These are phyloP conservation scores for Podiceps cristatus DNA, from an alignment of 2,113 vertebrate species.

Conservation along the genomic window DNA sequence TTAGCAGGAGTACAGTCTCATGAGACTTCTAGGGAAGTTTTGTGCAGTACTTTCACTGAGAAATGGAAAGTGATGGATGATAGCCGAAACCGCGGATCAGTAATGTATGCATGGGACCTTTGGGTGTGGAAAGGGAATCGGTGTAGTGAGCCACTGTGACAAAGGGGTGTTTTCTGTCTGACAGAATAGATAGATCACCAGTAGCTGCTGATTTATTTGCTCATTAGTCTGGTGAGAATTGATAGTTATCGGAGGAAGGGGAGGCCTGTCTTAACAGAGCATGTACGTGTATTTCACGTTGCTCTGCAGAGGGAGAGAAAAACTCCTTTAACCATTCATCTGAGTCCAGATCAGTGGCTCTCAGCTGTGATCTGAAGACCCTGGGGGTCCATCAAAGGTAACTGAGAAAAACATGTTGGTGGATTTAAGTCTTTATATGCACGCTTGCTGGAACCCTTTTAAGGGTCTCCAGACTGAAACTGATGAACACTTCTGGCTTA, in stretches of 20 bases:
- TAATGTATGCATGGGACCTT: not conserved
- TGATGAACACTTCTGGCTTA: not conserved
- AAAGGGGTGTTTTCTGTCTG: not conserved
- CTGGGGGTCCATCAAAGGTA: not conserved
- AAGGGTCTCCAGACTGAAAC: not conserved
- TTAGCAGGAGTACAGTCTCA: not conserved
- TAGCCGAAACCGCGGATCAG: not conserved
- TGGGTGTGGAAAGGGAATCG: not conserved
- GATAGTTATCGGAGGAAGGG: not conserved
- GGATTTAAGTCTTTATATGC: not conserved
- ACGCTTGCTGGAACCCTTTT: not conserved
- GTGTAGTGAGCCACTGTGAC: not conserved
- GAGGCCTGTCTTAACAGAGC: not conserved
- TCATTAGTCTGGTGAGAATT: not conserved
- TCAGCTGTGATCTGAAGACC: not conserved
- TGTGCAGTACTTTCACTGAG: not conserved
- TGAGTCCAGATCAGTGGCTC: not conserved
- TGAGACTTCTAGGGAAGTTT: not conserved
- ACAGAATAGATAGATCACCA: not conserved
- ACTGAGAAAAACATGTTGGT: not conserved
- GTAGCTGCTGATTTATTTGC: constrained; percentile 39
- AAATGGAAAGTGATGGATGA: not conserved
- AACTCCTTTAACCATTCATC: not conserved
- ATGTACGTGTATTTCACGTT: not conserved
- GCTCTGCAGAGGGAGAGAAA: not conserved